Evolutionary conservation across 2,888 invertebrate genomes (phyloP).

Genomic region (Subacronicta megacephala): DNA sequence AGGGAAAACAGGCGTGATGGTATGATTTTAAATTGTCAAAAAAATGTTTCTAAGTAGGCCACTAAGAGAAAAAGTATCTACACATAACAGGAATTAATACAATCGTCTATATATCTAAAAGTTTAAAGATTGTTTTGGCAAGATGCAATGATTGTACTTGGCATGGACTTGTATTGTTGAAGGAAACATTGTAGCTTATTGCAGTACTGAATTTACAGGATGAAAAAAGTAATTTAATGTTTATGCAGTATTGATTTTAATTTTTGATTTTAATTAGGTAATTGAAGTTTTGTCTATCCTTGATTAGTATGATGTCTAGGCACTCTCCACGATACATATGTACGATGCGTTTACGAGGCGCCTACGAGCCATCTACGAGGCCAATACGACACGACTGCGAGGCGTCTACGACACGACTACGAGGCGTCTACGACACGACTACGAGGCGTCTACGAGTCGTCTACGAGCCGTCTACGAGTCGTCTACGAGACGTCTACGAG

Average conservation of each 20-base stretch:
- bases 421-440: not conserved
- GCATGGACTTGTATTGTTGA: slow-evolving; percentile 39
- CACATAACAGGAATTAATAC: slow-evolving; percentile 1
- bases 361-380: not conserved
- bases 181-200: slow-evolving; percentile 27
- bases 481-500: not conserved
- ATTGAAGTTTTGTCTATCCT: too few relatives aligned
- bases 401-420: not conserved
- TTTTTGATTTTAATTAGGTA: too few relatives aligned
- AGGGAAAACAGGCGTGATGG: too few relatives aligned
- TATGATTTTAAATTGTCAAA: too few relatives aligned
- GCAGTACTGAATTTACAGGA: slow-evolving; percentile 1
- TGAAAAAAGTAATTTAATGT: slow-evolving; percentile 30
- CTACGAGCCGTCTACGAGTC: not conserved
- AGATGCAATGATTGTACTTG: slow-evolving; percentile 25
- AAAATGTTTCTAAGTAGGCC: too few relatives aligned
- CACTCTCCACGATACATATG: too few relatives aligned
- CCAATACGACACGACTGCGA: not conserved
- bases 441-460: not conserved
- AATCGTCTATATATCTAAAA: slow-evolving; percentile 8
- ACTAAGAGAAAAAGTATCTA: not conserved
- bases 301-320: too few relatives aligned
- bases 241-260: not conserved
- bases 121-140: slow-evolving; percentile 47
- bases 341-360: not conserved